Evolutionary conservation across 2,113 vertebrate species (phyloP).

Genomic region (Pogona vitticeps): DNA sequence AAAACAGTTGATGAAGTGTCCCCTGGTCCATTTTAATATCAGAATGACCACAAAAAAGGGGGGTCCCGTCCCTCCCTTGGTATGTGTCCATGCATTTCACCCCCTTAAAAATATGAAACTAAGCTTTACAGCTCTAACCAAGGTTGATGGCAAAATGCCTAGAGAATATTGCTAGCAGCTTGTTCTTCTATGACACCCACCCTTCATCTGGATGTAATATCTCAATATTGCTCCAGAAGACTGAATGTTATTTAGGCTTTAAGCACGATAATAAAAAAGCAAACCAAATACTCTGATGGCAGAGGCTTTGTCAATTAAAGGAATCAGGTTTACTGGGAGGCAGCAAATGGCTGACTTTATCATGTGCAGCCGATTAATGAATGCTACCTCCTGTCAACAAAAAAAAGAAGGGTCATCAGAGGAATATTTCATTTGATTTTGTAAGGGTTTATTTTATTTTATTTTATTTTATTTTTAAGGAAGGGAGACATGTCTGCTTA

Average conservation of each 20-base stretch:
- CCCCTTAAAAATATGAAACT: slow-evolving; percentile 22
- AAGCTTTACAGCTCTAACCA: slow-evolving; percentile 58
- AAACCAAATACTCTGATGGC: slow-evolving; percentile 68
- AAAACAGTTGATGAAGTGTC: slow-evolving; percentile 42
- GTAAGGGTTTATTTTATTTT: too few species aligned
- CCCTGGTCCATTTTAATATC: slow-evolving; percentile 46
- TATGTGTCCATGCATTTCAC: slow-evolving; percentile 9
- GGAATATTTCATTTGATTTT: slow-evolving; percentile 62
- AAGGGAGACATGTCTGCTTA: background rate
- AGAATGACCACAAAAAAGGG: slow-evolving; percentile 38
- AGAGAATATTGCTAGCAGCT: slow-evolving; percentile 74
- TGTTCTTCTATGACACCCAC: slow-evolving; percentile 67
- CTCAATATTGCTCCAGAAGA: slow-evolving; percentile 75
- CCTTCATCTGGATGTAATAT: slow-evolving; percentile 77
- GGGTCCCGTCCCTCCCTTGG: background rate
- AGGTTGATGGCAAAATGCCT: slow-evolving; percentile 73
- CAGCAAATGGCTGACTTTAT: slow-evolving; percentile 64
- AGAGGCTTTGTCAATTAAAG: slow-evolving; percentile 66
- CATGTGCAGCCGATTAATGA: slow-evolving; percentile 64
- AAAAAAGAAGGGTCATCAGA: slow-evolving; percentile 67
- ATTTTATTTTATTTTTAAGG: slow-evolving; percentile 3
- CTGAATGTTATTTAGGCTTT: slow-evolving; percentile 75
- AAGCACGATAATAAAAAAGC: slow-evolving; percentile 68
- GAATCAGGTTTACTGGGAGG: slow-evolving; percentile 49
- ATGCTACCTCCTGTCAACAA: slow-evolving; percentile 66